phyloP scores from a whole-genome alignment of 2,797 vertebrate genomes.

The Typhlichthys eigenmanni region DNA sequence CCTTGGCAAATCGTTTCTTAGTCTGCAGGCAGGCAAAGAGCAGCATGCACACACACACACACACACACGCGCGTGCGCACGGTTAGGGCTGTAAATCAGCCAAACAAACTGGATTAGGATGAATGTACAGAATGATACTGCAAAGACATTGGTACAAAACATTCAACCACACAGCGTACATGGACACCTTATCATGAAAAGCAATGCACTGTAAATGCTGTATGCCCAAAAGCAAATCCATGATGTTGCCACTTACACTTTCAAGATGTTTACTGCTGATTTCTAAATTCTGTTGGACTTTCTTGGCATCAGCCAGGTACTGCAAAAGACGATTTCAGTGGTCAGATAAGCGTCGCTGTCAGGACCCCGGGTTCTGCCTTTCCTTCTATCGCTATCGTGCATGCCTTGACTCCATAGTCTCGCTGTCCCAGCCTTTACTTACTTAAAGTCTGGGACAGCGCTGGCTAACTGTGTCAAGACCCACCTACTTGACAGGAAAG shows the following conservation, averaged over 20 bases:
- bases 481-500: too few species aligned
- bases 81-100: too few species aligned
- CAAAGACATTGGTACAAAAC: too few species aligned
- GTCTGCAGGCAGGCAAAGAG: conserved; percentile 65
- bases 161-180: too few species aligned
- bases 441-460: too few species aligned
- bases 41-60: conserved; percentile 18
- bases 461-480: too few species aligned
- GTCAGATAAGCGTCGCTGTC: conserved; percentile 4
- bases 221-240: not conserved
- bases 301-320: conserved; percentile 83
- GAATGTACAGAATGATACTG: too few species aligned
- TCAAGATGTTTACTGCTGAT: conserved; percentile 84
- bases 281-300: conserved; percentile 86
- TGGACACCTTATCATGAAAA: not conserved
- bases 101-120: too few species aligned
- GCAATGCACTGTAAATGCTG: not conserved
- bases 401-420: not conserved
- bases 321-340: conserved; percentile 44
- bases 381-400: not conserved
- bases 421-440: too few species aligned
- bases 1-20: conserved; percentile 87
- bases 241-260: conserved; percentile 72
- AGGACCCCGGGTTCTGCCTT: not conserved
- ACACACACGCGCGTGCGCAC: not conserved